phyloP scores from a whole-genome alignment of 2,888 invertebrate genomes.

The Phalera bucephala region DNA sequence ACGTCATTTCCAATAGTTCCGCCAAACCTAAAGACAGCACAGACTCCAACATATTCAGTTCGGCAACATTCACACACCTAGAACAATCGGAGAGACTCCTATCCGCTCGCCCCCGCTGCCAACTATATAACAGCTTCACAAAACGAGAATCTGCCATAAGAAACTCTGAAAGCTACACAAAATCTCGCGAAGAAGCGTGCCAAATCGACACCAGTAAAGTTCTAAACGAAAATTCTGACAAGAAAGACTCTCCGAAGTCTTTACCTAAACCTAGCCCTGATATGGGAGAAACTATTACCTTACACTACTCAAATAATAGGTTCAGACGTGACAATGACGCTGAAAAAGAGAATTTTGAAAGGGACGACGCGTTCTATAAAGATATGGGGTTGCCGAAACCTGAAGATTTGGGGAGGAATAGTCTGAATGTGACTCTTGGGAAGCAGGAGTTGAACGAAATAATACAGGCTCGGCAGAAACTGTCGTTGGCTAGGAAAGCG shows the following conservation, averaged over 20 bases:
- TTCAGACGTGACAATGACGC: conserved; percentile 57
- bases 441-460: conserved; percentile 76
- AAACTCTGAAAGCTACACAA: conserved; percentile 70
- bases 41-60: conserved; percentile 70
- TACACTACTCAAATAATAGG: conserved; percentile 70
- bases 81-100: conserved; percentile 69
- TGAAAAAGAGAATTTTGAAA: conserved; percentile 74
- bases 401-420: conserved; percentile 54
- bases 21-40: conserved; percentile 53
- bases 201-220: conserved; percentile 68
- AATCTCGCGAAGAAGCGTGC: conserved; percentile 65
- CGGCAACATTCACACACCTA: conserved; percentile 71
- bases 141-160: conserved; percentile 57
- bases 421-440: conserved; percentile 67
- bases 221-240: conserved; percentile 66
- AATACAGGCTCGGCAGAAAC: conserved; percentile 72
- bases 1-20: conserved; percentile 54
- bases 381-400: conserved; percentile 62
- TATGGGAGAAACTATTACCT: conserved; percentile 65
- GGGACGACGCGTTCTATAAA: conserved; percentile 70
- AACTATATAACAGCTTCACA: conserved; percentile 59
- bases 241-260: conserved; percentile 50
- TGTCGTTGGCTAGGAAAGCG: conserved; percentile 68
- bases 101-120: conserved; percentile 60
- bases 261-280: conserved; percentile 43